Evolutionary conservation across 2,113 vertebrate species (phyloP), one percentile per base, ranked within the genome.

Genomic region (Odocoileus virginianus): DNA sequence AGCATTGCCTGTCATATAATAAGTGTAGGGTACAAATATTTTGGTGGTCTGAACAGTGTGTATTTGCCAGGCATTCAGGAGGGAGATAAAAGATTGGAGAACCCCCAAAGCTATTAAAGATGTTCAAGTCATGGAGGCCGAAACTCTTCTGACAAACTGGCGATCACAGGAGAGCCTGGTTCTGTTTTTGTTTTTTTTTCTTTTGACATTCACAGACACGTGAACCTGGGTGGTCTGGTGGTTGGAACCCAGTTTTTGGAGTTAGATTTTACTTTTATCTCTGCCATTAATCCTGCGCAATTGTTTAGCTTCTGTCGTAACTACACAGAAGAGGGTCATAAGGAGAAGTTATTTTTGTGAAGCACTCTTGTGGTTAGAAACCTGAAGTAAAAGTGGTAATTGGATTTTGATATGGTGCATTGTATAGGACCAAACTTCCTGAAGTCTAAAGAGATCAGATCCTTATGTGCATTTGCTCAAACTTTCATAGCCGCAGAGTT

Each of bases 381-480:
- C 94, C 85, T 78, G 84, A 95, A 94, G 94, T 94, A 78, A 86
- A 97, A 97, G 94, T 97, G 96, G 97, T 91, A 94, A 97, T 94
- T 97, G 97, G 91, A 92, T 97, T 98, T 97, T 97, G 98, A 97
- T 96, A 97, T 57, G 90, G 92, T 97, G 58, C 94, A 33, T 88
- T 97, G 97, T 98, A 95, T 95, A 82, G 74, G 30, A 52, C 87
- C 95, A 85, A 27, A 92, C 87, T 97, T 97, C 94, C 97, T 96
- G 85, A 92, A 93, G 83, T 87, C 30, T 54, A 85, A 81, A 61
- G 60, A 87, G 94, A 97, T 79, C 87, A 60, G 94, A 92, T 83
- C 95, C 84, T 95, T 85, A 43, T 85, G 90, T 82, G 52, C 58
- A 40, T 52, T 95, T 89, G 40, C 88, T 90, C 64, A 67, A 96